These are phyloP conservation scores for Ammodytes marinus DNA, from an alignment of 2,113 vertebrate species.

Conservation along the genomic window DNA sequence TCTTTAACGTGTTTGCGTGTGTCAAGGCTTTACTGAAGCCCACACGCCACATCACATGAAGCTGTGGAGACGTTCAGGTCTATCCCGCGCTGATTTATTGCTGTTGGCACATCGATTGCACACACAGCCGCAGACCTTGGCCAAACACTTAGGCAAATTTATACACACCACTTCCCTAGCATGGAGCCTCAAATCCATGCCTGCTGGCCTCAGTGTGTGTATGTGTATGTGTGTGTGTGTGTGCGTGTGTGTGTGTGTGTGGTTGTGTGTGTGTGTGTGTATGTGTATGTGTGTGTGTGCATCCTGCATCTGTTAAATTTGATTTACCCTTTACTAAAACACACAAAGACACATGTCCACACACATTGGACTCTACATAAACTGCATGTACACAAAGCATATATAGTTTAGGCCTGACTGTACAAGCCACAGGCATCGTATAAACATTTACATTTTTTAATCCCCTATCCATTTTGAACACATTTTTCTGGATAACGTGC, in stretches of 20 bases:
- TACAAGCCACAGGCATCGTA: conserved; percentile 13
- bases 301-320: conserved; percentile 51
- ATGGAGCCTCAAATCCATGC: conserved; percentile 72
- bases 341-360: conserved; percentile 29
- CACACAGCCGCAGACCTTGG: conserved; percentile 69
- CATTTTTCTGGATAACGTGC: conserved; percentile 19
- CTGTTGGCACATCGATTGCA: conserved; percentile 70
- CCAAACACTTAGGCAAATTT: conserved; percentile 76
- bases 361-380: conserved; percentile 30
- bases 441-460: conserved; percentile 52
- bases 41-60: conserved; percentile 68
- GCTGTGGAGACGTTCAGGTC: conserved; percentile 54
- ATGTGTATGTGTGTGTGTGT: conserved; percentile 7
- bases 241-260: not conserved
- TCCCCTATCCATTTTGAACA: conserved; percentile 26
- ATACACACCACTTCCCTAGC: conserved; percentile 71
- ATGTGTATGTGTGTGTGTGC: too few relatives aligned
- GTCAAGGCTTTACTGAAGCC: conserved; percentile 47
- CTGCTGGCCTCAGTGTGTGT: conserved; percentile 50
- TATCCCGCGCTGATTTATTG: conserved; percentile 71
- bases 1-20: conserved; percentile 10
- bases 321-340: conserved; percentile 52
- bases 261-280: too few relatives aligned
- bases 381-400: conserved; percentile 45
- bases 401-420: conserved; percentile 12